Conservation (phyloP, 2,888 invertebrate species). For the Leptothorax acervorum region DNA sequence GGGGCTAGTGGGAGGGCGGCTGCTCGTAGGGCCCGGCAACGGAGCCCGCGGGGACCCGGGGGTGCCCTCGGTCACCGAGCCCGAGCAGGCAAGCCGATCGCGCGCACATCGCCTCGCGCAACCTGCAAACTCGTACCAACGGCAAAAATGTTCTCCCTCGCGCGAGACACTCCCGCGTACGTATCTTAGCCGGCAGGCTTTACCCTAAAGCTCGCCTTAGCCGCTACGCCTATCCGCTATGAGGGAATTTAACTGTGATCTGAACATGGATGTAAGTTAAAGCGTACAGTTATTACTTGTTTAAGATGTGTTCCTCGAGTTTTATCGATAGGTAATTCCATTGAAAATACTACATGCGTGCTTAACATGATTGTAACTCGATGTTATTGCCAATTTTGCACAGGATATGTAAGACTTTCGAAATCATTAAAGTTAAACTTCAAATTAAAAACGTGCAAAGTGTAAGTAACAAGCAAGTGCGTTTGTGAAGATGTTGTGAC, state of each 20-base stretch:
- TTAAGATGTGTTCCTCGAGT: constrained; percentile 17
- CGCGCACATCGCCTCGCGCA: constrained; percentile 79
- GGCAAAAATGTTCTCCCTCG: constrained; percentile 79
- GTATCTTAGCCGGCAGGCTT: constrained; percentile 66
- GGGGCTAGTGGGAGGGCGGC: constrained; percentile 78
- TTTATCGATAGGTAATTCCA: constrained; percentile 1
- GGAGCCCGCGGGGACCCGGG: constrained; percentile 70
- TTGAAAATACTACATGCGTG: neutral
- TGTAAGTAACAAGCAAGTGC: neutral
- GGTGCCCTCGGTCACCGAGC: constrained; percentile 81
- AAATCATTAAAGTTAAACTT: neutral
- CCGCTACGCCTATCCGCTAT: constrained; percentile 18
- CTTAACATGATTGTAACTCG: neutral
- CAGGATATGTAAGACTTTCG: neutral
- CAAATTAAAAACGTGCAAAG: constrained; percentile 2
- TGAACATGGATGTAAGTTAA: constrained; percentile 10
- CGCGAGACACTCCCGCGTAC: constrained; percentile 74
- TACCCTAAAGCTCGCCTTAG: constrained; percentile 67
- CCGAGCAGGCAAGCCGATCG: constrained; percentile 74
- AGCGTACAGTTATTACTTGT: constrained; percentile 25
- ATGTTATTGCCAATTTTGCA: constrained; percentile 1
- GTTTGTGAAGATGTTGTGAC: neutral
- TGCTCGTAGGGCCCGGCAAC: constrained; percentile 73
- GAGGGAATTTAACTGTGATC: constrained; percentile 30
- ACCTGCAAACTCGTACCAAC: constrained; percentile 82